Base-by-base conservation (phyloP, 2,888 invertebrate species). In the Congeria kusceri region DNA sequence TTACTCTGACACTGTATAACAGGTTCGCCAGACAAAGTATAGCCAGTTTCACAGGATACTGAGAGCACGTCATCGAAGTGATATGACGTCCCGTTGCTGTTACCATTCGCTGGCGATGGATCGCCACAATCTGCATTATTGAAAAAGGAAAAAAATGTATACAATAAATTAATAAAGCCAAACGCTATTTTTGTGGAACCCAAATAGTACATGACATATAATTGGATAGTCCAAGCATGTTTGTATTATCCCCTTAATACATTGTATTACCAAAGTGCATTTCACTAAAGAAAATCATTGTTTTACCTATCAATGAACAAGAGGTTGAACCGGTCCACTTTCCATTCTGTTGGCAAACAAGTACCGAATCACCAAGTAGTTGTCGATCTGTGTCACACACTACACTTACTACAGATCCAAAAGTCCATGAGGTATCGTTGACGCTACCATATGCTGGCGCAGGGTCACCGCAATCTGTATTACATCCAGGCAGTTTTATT, bases 391-490 rank as follows among this genome's bases (percentile, higher is more conserved):
- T 7, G 9, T 67, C 49, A 44, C 74, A 74, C 2, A 11, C 32
- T 2, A 74, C 47, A 20, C 47, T 46, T 7, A 66, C 62, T 7
- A 59, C 67, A 3, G 59, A 9, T n/a, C 47, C 57, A 29, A 61
- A 53, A 4, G 20, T 63, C 11, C 47, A 61, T 4, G 13, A 18
- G 3, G 67, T 23, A 3, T 23, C 18, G 32, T 53, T 63, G 44
- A 39, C 20, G 11, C n/a, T 5, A 11, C 74, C 68, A 44, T 67
- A 39, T 3, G 7, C 13, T 11, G 64, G 58, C 47, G 58, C 65
- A 7, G 72, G 72, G 58, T 72, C 72, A 11, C 59, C 72, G 29
- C 72, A 72, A 32, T 63, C 71, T 71, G 46, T 53, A 53, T 20
- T 20, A 20, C 25, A 53, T 23, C 9, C 23, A 53, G n/a, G n/a